phyloP scores from a whole-genome alignment of 2,888 invertebrate species.

The Zele albiditarsus region DNA sequence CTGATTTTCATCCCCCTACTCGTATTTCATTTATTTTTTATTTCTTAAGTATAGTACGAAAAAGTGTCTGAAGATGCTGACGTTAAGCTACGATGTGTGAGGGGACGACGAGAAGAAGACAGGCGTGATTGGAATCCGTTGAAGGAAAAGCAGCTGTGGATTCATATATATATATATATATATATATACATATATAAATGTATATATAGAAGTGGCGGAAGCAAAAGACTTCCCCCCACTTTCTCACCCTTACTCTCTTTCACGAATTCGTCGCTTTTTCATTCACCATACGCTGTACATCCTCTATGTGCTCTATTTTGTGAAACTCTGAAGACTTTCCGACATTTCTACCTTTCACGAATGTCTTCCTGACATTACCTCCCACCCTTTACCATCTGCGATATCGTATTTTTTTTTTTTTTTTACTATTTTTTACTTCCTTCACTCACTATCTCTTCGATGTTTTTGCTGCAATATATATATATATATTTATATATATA shows the following conservation, averaged over 20 bases:
- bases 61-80: constrained; percentile 42
- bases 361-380: constrained; percentile 9
- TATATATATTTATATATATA: background rate
- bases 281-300: background rate
- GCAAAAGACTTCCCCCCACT: constrained; percentile 35
- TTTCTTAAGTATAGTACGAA: background rate
- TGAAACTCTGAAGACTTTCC: constrained; percentile 11
- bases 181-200: constrained; percentile 6
- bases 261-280: background rate
- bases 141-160: constrained; percentile 38
- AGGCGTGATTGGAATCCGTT: constrained; percentile 64
- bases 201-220: constrained; percentile 31
- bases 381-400: background rate
- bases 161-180: background rate
- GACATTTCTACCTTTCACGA: constrained; percentile 9
- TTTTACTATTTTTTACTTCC: background rate
- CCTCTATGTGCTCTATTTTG: background rate
- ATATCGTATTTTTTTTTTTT: constrained; percentile 18
- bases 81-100: constrained; percentile 20
- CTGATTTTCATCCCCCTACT: no score
- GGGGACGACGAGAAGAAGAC: constrained; percentile 43
- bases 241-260: background rate
- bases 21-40: background rate
- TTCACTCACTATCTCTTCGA: background rate
- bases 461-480: background rate